Conservation (phyloP, 2,888 invertebrate genomes). For the Eupeodes latifasciatus region DNA sequence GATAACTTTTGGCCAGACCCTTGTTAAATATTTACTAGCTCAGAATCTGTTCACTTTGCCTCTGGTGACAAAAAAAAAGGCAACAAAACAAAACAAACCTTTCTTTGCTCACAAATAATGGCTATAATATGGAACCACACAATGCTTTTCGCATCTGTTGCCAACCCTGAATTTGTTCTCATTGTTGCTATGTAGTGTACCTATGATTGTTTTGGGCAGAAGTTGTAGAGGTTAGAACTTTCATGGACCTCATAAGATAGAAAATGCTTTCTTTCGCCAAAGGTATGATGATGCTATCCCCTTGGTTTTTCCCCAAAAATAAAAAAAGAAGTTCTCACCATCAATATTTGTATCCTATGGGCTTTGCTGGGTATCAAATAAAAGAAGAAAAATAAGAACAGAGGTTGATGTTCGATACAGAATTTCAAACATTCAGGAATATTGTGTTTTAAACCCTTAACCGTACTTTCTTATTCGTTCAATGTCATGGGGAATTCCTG, state of each 20-base stretch:
- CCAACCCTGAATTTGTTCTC: background rate
- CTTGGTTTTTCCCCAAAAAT: background rate
- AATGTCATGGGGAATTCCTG: slow-evolving; percentile 57
- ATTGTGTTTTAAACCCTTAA: slow-evolving; percentile 36
- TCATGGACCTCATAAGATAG: slow-evolving; percentile 17
- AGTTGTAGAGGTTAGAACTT: background rate
- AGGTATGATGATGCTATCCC: background rate
- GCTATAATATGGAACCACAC: slow-evolving; percentile 17
- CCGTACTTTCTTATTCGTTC: slow-evolving; percentile 60
- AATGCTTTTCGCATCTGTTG: slow-evolving; percentile 36
- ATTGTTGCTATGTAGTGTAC: background rate
- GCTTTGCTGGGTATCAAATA: slow-evolving; percentile 2
- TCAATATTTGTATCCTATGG: slow-evolving; percentile 5
- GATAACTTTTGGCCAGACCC: slow-evolving; percentile 42
- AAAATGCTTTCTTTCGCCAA: background rate
- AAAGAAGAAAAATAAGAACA: background rate
- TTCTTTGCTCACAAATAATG: background rate
- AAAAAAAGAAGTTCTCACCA: background rate
- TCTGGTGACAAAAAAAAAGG: slow-evolving; percentile 44
- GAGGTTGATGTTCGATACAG: background rate
- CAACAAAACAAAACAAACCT: background rate
- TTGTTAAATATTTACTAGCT: slow-evolving; percentile 70
- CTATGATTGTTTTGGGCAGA: slow-evolving; percentile 19
- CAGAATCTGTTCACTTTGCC: slow-evolving; percentile 41
- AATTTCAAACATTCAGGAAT: slow-evolving; percentile 42